A percentile compares a stretch with the other conserved stretches of the same genome.
phyloP scores from a whole-genome alignment of 2,888 invertebrate genomes.

The Shargacucullia verbasci region DNA sequence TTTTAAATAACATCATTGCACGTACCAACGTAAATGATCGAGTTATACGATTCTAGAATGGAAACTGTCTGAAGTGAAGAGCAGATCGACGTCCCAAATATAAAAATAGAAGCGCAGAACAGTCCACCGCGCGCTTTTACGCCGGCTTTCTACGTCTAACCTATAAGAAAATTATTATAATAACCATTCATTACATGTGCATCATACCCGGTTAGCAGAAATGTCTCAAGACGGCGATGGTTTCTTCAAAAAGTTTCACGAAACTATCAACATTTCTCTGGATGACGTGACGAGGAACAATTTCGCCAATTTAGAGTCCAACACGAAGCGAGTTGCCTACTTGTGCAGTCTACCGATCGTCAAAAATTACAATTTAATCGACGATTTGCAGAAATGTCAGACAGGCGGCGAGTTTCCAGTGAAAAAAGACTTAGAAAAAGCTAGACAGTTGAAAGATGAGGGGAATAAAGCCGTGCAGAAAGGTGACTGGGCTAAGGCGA shows the following conservation, averaged over 20 bases:
- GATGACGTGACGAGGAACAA: constrained; percentile 89
- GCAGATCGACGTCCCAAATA: constrained; percentile 75
- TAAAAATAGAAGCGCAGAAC: constrained; percentile 80
- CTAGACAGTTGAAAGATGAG: constrained; percentile 91
- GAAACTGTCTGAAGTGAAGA: constrained; percentile 73
- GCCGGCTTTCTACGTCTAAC: constrained; percentile 75
- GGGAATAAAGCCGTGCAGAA: constrained; percentile 93
- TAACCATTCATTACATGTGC: constrained; percentile 54
- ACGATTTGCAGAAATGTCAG: constrained; percentile 76
- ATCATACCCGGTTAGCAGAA: constrained; percentile 49
- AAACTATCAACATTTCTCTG: constrained; percentile 87
- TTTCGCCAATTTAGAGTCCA: constrained; percentile 90
- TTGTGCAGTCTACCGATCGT: constrained; percentile 87
- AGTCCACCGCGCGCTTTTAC: constrained; percentile 65
- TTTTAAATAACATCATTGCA: constrained; percentile 9
- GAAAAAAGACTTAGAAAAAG: constrained; percentile 89
- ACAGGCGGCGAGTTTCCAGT: constrained; percentile 75
- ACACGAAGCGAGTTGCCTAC: constrained; percentile 91
- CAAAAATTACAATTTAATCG: constrained; percentile 85
- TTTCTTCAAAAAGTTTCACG: constrained; percentile 91
- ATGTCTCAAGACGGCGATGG: constrained; percentile 81
- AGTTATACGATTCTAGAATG: constrained; percentile 45
- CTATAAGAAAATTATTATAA: constrained; percentile 58
- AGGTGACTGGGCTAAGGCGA: constrained; percentile 91
- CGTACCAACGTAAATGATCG: constrained; percentile 26